A percentile compares a stretch with the other conserved stretches of the same genome.
Evolutionary conservation across 1,140 invertebrate species (phyloP).

Genomic region (Drosophila subpulchrella): DNA sequence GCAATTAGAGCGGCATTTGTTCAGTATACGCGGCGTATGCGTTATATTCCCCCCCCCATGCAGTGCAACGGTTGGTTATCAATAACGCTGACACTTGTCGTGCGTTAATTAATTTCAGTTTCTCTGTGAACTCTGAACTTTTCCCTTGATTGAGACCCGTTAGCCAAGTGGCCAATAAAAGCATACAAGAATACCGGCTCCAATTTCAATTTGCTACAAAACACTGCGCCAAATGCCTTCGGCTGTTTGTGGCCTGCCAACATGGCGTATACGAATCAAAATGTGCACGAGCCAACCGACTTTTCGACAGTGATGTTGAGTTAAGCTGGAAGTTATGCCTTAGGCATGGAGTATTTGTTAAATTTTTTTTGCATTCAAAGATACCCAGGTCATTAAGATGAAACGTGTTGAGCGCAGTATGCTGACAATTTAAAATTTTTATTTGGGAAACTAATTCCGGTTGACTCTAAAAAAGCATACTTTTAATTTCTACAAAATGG

Average conservation of each 20-base stretch:
- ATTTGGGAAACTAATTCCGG: no score
- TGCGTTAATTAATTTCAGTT: conserved; percentile 32
- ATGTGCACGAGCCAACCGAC: not conserved
- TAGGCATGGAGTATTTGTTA: no score
- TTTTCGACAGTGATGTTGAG: no score
- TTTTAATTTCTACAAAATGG: no score
- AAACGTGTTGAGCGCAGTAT: no score
- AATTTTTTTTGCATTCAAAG: no score
- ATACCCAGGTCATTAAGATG: no score
- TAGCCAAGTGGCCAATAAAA: not conserved
- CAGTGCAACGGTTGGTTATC: conserved; percentile 8
- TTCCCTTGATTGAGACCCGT: conserved; percentile 9
- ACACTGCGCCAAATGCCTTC: not conserved
- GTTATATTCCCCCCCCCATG: conserved; percentile 6
- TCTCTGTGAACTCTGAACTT: conserved; percentile 37
- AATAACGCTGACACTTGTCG: conserved; percentile 35
- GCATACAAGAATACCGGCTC: not conserved
- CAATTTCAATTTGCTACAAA: conserved; percentile 28
- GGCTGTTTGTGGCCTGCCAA: conserved; percentile 10
- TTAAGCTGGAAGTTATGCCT: no score
- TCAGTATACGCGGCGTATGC: conserved; percentile 37
- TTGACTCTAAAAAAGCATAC: no score
- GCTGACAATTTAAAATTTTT: no score
- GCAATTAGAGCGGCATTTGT: conserved; percentile 53
- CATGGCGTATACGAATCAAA: conserved; percentile 11